Conservation (phyloP, 2,113 vertebrate species). For the Amphiprion percula region DNA sequence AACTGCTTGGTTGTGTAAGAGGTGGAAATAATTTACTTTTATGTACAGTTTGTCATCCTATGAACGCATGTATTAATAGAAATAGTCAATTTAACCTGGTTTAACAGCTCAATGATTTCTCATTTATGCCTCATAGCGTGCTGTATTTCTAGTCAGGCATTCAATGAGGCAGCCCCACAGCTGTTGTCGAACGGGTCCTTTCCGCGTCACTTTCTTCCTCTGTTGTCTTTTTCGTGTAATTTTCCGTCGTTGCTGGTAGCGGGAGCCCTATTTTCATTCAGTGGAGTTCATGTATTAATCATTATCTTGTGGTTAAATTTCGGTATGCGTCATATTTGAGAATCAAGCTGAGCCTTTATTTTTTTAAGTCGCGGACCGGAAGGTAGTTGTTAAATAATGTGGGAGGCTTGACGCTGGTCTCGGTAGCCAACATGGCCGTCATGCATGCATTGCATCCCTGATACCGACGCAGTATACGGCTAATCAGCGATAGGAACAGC, state of each 20-base stretch:
- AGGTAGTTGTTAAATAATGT: not conserved
- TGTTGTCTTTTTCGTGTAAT: not conserved
- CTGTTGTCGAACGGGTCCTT: constrained; percentile 53
- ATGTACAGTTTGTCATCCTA: no score
- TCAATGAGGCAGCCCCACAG: constrained; percentile 49
- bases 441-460: constrained; percentile 82
- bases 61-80: no score
- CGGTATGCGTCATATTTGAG: constrained; percentile 7
- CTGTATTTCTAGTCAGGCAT: constrained; percentile 76
- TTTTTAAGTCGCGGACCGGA: constrained; percentile 56
- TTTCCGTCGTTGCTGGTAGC: not conserved
- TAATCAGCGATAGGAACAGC: constrained; percentile 38
- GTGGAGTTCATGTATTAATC: not conserved
- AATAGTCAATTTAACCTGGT: no score
- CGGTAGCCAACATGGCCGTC: constrained; percentile 85
- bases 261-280: not conserved
- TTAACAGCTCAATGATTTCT: not conserved
- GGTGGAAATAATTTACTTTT: no score
- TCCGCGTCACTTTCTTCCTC: not conserved
- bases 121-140: not conserved
- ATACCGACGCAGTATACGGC: constrained; percentile 83
- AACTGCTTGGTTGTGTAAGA: no score
- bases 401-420: constrained; percentile 56
- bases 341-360: constrained; percentile 43
- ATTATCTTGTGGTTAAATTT: not conserved